A percentile compares a stretch with the other conserved stretches of the same genome.
Evolutionary conservation across 2,113 vertebrate genomes (phyloP).

Genomic region (Microtus richardsoni): DNA sequence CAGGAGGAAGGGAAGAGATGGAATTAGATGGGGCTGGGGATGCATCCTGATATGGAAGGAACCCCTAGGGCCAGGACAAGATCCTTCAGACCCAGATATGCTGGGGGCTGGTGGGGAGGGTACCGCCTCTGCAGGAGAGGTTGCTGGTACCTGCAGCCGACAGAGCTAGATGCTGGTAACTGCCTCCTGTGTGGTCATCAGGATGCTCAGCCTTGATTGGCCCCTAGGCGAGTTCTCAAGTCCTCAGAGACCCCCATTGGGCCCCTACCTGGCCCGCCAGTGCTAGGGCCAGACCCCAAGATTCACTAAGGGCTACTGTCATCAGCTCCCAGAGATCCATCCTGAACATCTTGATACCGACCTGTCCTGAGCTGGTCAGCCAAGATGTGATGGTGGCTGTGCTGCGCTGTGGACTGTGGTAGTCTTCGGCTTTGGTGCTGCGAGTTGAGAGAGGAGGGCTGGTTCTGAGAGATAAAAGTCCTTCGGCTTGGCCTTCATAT

Average conservation of each 20-base stretch:
- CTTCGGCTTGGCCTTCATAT: background rate
- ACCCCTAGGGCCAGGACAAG: background rate
- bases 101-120: background rate
- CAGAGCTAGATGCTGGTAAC: background rate
- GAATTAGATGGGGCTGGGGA: background rate
- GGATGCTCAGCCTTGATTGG: background rate
- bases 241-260: background rate
- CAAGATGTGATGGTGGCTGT: background rate
- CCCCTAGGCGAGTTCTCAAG: background rate
- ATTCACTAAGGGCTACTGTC: background rate
- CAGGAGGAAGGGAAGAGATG: no score
- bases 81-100: background rate
- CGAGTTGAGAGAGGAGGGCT: background rate
- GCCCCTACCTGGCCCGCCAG: background rate
- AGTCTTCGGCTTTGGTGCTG: background rate
- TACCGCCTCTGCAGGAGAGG: no score
- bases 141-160: background rate
- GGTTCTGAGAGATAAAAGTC: background rate
- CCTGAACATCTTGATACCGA: conserved; percentile 4
- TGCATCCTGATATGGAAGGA: background rate
- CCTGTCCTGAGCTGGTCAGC: conserved; percentile 42
- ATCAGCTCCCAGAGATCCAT: background rate
- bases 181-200: fast-evolving
- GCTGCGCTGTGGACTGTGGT: background rate
- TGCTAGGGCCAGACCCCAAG: background rate